phyloP scores from a whole-genome alignment of 2,113 vertebrate genomes.

The Pseudorhombus dupliciocellatus region DNA sequence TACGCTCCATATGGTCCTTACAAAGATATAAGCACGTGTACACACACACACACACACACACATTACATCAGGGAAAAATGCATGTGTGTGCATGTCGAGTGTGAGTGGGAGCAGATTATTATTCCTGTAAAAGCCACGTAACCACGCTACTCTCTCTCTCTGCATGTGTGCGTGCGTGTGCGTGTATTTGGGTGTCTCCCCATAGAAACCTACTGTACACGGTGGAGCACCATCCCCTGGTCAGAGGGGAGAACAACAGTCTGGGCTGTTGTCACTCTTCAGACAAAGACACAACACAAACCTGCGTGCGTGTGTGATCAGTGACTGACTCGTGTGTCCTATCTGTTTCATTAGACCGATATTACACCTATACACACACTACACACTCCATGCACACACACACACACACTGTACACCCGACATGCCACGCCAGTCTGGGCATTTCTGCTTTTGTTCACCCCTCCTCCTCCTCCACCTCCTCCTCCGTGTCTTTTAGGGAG shows the following conservation, averaged over 20 bases:
- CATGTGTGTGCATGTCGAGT: conserved; percentile 34
- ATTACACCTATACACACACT: conserved; percentile 18
- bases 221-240: conserved; percentile 65
- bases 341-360: background rate
- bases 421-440: conserved; percentile 70
- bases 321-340: conserved; percentile 3
- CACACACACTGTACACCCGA: conserved; percentile 36
- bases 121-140: conserved; percentile 36
- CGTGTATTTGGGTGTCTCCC: conserved; percentile 65
- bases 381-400: background rate
- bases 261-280: conserved; percentile 61
- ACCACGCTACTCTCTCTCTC: background rate
- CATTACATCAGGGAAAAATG: conserved; percentile 35
- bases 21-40: background rate
- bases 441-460: conserved; percentile 65
- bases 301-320: conserved; percentile 10
- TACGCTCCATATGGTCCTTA: conserved; percentile 10
- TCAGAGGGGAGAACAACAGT: conserved; percentile 66
- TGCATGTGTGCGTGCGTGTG: background rate
- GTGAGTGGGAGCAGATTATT: background rate
- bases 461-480: conserved; percentile 52
- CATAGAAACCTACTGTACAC: conserved; percentile 33
- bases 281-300: conserved; percentile 65
- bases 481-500: conserved; percentile 38
- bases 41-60: conserved; percentile 2